These are phyloP conservation scores for Cerceris ruficornis DNA, from an alignment of 2,888 invertebrate genomes.

Conservation along the genomic window DNA sequence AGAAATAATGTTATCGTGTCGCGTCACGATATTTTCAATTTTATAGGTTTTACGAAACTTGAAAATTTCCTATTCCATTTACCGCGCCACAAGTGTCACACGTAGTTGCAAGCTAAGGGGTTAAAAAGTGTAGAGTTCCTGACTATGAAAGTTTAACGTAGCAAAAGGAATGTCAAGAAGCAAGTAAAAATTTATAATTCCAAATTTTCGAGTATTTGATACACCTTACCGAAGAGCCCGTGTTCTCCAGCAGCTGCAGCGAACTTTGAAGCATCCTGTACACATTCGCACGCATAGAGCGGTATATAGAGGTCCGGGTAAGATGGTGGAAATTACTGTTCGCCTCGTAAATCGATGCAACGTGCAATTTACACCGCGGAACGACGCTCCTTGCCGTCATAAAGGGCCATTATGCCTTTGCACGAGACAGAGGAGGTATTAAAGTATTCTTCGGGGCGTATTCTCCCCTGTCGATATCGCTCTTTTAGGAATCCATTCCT, in stretches of 20 bases:
- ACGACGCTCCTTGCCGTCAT: slow-evolving; percentile 37
- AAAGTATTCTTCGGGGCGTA: slow-evolving; percentile 38
- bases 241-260: not conserved
- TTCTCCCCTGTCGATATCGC: slow-evolving; percentile 21
- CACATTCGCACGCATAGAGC: slow-evolving; percentile 1
- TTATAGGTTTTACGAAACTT: too few relatives aligned
- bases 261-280: not conserved
- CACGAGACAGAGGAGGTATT: slow-evolving; percentile 48
- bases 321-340: slow-evolving; percentile 62
- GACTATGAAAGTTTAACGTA: too few relatives aligned
- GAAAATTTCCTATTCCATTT: too few relatives aligned
- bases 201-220: too few relatives aligned
- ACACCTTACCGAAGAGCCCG: too few relatives aligned
- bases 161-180: too few relatives aligned
- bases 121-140: too few relatives aligned
- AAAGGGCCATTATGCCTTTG: slow-evolving; percentile 49
- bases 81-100: too few relatives aligned
- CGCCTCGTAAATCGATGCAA: slow-evolving; percentile 65
- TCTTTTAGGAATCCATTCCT: slow-evolving; percentile 4
- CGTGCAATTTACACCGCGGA: slow-evolving; percentile 63
- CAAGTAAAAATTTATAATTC: too few relatives aligned
- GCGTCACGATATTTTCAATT: too few relatives aligned
- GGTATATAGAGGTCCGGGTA: slow-evolving; percentile 18
- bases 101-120: too few relatives aligned
- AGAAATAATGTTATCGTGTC: too few relatives aligned